Base-by-base conservation (phyloP, 2,888 invertebrate species). In the Sepioteuthis lessoniana region DNA sequence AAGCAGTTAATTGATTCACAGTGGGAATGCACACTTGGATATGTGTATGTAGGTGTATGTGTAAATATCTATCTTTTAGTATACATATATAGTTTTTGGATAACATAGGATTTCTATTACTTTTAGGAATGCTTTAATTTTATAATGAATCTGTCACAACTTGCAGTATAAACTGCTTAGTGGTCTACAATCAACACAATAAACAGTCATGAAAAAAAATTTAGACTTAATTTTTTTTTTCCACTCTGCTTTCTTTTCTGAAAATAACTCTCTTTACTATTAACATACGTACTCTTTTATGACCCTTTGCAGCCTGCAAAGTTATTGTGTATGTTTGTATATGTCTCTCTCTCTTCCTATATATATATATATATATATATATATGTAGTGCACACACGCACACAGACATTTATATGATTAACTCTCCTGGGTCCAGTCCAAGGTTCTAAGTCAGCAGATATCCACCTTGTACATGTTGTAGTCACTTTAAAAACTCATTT, bases 1-100 rank as follows among this genome's bases (percentile, higher is more conserved):
- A 76, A 76, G n/a, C 76, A 76, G n/a, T 76, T 35, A 76, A 76
- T 76, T n/a, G 35, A 76, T 76, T 76, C 76, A n/a, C 76, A 76
- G 76, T 76, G 35, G 76, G 76, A 35, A 76, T 76, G n/a, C 35
- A 76, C 76, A 76, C n/a, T 35, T 76, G 76, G 25, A 38, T 91
- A 91, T 91, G 91, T 91, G 42, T 90, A 90, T 91, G n/a, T 91
- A 38, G 19, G 31, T 42, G 35, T 38, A 42, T 91, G 35, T 76
- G n/a, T 76, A 76, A 76, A 76, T 76, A 76, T 55, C 55, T 76
- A 35, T n/a, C n/a, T 35, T 76, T 76, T 76, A 37, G 42, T 28
- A 91, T 91, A 91, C 28, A 37, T 91, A 76, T 76, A 76, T 76
- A 42, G 42, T 55, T 55, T n/a, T n/a, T 31, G 76, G n/a, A 76